Evolutionary conservation across 2,888 invertebrate species (phyloP).

Genomic region (Orthosia incerta): DNA sequence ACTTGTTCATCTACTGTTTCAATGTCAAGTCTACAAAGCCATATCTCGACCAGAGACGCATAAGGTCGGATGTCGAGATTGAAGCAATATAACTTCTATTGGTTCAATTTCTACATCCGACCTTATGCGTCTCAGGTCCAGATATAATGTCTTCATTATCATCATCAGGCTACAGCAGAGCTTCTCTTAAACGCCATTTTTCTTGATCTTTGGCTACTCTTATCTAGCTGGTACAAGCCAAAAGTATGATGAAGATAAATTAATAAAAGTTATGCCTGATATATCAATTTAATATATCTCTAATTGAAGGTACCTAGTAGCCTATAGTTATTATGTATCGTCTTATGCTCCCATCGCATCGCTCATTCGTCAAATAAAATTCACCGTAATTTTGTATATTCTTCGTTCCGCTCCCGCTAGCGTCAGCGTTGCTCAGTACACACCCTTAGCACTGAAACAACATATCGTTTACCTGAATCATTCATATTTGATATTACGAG

Average conservation of each 20-base stretch:
- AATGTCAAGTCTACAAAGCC: too few relatives aligned
- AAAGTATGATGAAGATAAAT: too few relatives aligned
- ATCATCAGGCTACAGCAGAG: background rate
- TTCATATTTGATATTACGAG: constrained; percentile 75
- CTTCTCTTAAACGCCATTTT: too few relatives aligned
- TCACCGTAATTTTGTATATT: background rate
- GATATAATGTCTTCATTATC: background rate
- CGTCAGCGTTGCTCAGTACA: background rate
- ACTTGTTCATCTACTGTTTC: background rate
- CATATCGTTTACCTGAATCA: constrained; percentile 70
- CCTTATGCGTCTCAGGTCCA: too few relatives aligned
- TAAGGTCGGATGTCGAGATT: too few relatives aligned
- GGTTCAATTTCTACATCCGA: too few relatives aligned
- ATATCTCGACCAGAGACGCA: too few relatives aligned
- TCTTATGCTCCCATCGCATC: background rate
- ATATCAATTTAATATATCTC: background rate
- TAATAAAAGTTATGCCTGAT: too few relatives aligned
- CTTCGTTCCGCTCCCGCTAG: background rate
- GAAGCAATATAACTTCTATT: too few relatives aligned
- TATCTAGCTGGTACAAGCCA: too few relatives aligned
- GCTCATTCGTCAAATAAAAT: background rate
- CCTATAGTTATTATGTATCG: background rate
- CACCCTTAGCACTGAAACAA: constrained; percentile 56
- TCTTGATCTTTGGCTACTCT: too few relatives aligned
- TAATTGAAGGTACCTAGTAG: background rate